A percentile compares a stretch with the other conserved stretches of the same genome.
Evolutionary conservation across 2,797 vertebrate species (phyloP).

Genomic region (Thaleichthys pacificus): DNA sequence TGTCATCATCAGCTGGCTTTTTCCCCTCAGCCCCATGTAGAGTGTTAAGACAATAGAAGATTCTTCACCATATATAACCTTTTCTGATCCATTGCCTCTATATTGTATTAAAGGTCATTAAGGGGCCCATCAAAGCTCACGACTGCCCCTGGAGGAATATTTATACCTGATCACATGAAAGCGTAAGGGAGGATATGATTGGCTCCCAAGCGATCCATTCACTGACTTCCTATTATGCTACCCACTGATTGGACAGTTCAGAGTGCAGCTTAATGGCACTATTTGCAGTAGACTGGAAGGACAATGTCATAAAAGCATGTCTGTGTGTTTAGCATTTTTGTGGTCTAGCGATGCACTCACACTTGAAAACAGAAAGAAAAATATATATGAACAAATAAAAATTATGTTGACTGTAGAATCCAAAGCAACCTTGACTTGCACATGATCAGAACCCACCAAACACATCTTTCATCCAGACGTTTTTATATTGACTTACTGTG

Average conservation of each 20-base stretch:
- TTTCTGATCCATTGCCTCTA: no score
- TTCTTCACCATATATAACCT: no score
- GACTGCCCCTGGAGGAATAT: no score
- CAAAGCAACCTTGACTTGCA: conserved; percentile 40
- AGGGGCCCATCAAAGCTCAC: no score
- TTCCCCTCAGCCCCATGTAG: no score
- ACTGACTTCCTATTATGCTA: not conserved
- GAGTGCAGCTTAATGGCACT: not conserved
- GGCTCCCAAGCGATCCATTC: not conserved
- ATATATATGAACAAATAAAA: not conserved
- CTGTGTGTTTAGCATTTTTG: not conserved
- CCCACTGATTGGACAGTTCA: not conserved
- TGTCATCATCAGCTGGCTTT: no score
- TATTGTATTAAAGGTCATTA: no score
- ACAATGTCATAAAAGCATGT: not conserved
- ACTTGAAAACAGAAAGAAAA: not conserved
- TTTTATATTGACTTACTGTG: conserved; percentile 45
- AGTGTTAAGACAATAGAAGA: no score
- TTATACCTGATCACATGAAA: no score
- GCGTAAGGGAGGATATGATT: not conserved
- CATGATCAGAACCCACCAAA: conserved; percentile 34
- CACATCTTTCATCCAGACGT: conserved; percentile 34
- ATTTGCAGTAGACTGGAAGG: not conserved
- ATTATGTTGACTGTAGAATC: conserved; percentile 2
- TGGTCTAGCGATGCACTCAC: not conserved